Conservation (phyloP, 1,140 invertebrate species). For the Saccostrea glomerata region DNA sequence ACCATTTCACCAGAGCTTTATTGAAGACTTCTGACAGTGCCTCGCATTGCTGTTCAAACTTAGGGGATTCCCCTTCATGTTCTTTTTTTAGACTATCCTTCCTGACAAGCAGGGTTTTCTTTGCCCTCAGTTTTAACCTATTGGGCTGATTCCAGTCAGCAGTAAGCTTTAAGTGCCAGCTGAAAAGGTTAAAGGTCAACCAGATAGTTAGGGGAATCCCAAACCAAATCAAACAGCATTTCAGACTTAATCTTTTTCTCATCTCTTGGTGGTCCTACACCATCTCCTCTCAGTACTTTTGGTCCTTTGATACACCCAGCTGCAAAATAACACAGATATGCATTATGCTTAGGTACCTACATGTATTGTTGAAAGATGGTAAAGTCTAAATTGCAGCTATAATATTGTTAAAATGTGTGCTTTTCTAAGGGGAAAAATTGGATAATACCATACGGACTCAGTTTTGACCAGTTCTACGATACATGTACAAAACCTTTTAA, state of each 20-base stretch:
- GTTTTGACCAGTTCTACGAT: too few relatives aligned
- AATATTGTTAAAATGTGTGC: too few relatives aligned
- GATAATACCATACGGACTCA: too few relatives aligned
- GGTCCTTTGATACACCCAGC: too few relatives aligned
- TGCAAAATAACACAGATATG: too few relatives aligned
- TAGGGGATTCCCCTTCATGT: not conserved
- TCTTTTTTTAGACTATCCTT: not conserved
- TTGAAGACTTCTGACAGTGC: constrained; percentile 36
- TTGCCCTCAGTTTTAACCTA: not conserved
- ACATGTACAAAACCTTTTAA: too few relatives aligned
- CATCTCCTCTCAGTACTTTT: too few relatives aligned
- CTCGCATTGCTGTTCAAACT: not conserved
- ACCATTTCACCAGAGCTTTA: constrained; percentile 30
- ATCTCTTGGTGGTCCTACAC: not conserved
- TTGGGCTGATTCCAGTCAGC: constrained; percentile 8
- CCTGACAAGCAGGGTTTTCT: not conserved
- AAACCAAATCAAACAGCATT: constrained; percentile 32
- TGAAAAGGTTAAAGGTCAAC: constrained; percentile 3
- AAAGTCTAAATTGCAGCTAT: too few relatives aligned
- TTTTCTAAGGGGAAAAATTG: too few relatives aligned
- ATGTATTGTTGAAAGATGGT: too few relatives aligned
- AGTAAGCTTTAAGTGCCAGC: constrained; percentile 16
- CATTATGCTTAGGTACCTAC: too few relatives aligned
- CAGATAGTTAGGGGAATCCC: not conserved
- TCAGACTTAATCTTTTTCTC: constrained; percentile 38